These are phyloP conservation scores for Melolontha melolontha DNA, from an alignment of 2,888 invertebrate genomes.

Conservation along the genomic window DNA sequence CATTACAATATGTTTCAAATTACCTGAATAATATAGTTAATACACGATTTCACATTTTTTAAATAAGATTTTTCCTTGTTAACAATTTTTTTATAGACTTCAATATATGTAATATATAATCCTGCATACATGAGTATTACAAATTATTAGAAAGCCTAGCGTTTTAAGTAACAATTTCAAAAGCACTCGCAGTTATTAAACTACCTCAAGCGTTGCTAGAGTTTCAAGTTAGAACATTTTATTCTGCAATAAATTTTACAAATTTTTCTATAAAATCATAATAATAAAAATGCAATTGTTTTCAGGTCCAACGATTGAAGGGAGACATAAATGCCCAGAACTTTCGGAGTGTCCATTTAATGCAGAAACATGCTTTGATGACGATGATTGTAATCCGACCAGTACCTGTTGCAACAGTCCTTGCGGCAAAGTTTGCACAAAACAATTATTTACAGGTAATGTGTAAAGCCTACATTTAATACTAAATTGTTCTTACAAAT, in stretches of 20 bases:
- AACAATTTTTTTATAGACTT: too few relatives aligned
- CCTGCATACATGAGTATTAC: neutral
- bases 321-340: conserved; percentile 61
- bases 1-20: too few relatives aligned
- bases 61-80: too few relatives aligned
- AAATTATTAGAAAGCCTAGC: conserved; percentile 40
- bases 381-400: conserved; percentile 72
- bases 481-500: neutral
- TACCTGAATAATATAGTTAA: too few relatives aligned
- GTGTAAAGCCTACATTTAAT: conserved; percentile 22
- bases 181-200: conserved; percentile 28
- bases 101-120: too few relatives aligned
- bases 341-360: conserved; percentile 70
- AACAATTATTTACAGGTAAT: conserved; percentile 74
- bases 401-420: conserved; percentile 77
- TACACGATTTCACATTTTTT: too few relatives aligned
- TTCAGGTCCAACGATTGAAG: conserved; percentile 38
- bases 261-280: neutral
- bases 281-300: too few relatives aligned
- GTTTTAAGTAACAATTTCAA: conserved; percentile 20
- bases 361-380: conserved; percentile 71
- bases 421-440: conserved; percentile 73
- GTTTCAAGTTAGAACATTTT: neutral
- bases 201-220: conserved; percentile 21
- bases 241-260: conserved; percentile 14